These are phyloP conservation scores for Globodera rostochiensis DNA, from an alignment of 1,140 invertebrate genomes.

Conservation along the genomic window DNA sequence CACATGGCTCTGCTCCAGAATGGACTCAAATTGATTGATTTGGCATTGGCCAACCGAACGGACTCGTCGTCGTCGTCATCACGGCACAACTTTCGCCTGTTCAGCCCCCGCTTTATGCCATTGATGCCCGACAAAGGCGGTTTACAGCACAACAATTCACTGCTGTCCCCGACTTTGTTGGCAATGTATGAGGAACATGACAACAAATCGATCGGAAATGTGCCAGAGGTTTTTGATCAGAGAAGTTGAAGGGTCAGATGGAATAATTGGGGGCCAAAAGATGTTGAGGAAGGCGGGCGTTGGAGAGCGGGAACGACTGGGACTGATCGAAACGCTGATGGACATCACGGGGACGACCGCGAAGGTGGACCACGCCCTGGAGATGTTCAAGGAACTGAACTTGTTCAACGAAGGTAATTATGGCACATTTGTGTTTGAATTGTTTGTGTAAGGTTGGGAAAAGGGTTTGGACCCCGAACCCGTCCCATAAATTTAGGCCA, in stretches of 20 bases:
- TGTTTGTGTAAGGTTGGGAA: too few relatives aligned
- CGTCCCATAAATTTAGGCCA: too few relatives aligned
- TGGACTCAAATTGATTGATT: slow-evolving; percentile 22
- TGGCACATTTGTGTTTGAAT: not conserved
- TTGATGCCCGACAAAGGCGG: slow-evolving; percentile 24
- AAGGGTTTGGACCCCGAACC: too few relatives aligned
- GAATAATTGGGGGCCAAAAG: not conserved
- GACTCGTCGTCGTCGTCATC: not conserved
- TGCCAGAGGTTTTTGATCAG: slow-evolving; percentile 2
- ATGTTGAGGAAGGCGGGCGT: slow-evolving; percentile 22
- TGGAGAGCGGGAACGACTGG: slow-evolving; percentile 13
- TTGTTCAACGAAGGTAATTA: slow-evolving; percentile 20
- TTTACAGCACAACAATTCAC: not conserved
- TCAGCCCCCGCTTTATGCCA: slow-evolving; percentile 27
- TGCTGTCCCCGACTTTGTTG: slow-evolving; percentile 23
- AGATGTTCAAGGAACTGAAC: slow-evolving; percentile 17
- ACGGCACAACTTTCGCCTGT: slow-evolving; percentile 14
- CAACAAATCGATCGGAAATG: slow-evolving; percentile 11
- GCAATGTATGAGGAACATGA: slow-evolving; percentile 29
- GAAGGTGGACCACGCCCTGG: slow-evolving; percentile 8
- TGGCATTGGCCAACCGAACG: slow-evolving; percentile 4
- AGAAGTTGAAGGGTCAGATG: not conserved
- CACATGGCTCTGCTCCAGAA: slow-evolving; percentile 5
- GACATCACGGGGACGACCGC: slow-evolving; percentile 18
- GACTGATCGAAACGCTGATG: slow-evolving; percentile 22